phyloP scores from a whole-genome alignment of 1,140 invertebrate genomes.

The Orchesella cincta region DNA sequence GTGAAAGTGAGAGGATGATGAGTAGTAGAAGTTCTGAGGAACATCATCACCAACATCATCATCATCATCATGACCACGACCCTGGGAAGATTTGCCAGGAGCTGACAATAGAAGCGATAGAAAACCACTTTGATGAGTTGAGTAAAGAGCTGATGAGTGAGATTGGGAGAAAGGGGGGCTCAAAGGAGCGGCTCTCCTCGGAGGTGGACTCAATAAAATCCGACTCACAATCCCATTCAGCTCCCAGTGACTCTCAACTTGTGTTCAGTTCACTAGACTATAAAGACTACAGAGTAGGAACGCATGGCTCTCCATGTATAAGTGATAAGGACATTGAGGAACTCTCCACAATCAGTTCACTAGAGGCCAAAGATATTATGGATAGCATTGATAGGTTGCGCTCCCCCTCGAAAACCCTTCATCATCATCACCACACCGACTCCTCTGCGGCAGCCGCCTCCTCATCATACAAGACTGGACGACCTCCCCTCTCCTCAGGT shows the following conservation, averaged over 20 bases:
- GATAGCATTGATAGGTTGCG: conserved; percentile 39
- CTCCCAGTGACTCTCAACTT: conserved; percentile 61
- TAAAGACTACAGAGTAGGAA: conserved; percentile 72
- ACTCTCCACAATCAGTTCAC: conserved; percentile 69
- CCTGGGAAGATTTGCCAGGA: conserved; percentile 27
- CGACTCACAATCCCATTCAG: not conserved
- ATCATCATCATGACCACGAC: not conserved
- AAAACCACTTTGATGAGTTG: conserved; percentile 37
- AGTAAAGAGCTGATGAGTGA: conserved; percentile 48
- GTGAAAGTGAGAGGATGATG: not conserved
- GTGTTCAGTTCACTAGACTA: conserved; percentile 76
- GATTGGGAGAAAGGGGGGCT: conserved; percentile 52
- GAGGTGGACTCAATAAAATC: not conserved
- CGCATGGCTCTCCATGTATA: conserved; percentile 63
- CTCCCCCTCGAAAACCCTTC: not conserved
- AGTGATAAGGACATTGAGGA: conserved; percentile 69
- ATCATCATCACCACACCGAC: conserved; percentile 35
- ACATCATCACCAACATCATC: not conserved
- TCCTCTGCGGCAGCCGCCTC: not conserved
- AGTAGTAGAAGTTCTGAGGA: conserved; percentile 10
- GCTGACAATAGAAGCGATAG: conserved; percentile 47
- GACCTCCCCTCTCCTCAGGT: not conserved
- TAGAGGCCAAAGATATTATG: conserved; percentile 59
- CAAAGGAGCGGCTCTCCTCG: conserved; percentile 49
- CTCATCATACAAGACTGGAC: not conserved